Conservation (phyloP, 2,797 vertebrate species). For the Taenioides sp. region DNA sequence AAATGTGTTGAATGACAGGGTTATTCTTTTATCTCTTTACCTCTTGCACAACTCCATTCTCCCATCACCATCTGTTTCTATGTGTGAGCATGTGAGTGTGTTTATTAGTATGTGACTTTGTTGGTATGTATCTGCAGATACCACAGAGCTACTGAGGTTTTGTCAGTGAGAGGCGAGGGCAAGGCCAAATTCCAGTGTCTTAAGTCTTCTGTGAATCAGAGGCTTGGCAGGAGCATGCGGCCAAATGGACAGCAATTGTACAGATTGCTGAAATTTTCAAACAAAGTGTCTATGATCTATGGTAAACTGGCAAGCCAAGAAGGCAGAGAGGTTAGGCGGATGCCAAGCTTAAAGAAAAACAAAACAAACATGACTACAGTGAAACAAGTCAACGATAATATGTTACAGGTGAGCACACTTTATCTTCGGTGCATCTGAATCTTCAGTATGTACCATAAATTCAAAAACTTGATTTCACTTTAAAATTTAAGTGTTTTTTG, state of each 20-base stretch:
- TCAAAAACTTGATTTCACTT: not conserved
- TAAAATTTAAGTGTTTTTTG: not conserved
- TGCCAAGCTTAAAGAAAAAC: conserved; percentile 41
- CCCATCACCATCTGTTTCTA: conserved; percentile 20
- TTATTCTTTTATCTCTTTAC: not conserved
- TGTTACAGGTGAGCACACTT: not conserved
- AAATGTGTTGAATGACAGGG: conserved; percentile 7
- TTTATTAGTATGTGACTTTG: conserved; percentile 48
- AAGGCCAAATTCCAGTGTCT: conserved; percentile 73
- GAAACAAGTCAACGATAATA: conserved; percentile 27
- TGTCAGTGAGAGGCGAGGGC: conserved; percentile 61
- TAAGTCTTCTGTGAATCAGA: conserved; percentile 75
- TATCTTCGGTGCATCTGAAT: not conserved
- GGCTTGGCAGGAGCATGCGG: conserved; percentile 75
- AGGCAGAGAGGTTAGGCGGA: conserved; percentile 39
- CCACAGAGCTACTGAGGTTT: conserved; percentile 58
- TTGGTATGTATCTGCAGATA: conserved; percentile 59
- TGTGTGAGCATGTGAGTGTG: conserved; percentile 38
- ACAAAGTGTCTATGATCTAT: conserved; percentile 79
- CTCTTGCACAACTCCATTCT: conserved; percentile 21
- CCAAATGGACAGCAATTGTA: conserved; percentile 79
- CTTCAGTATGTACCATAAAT: not conserved
- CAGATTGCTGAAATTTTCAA: conserved; percentile 78
- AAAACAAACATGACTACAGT: conserved; percentile 33
- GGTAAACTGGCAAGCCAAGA: conserved; percentile 68